Evolutionary conservation across 2,888 invertebrate species (phyloP).

Genomic region (Hartigia nigra): DNA sequence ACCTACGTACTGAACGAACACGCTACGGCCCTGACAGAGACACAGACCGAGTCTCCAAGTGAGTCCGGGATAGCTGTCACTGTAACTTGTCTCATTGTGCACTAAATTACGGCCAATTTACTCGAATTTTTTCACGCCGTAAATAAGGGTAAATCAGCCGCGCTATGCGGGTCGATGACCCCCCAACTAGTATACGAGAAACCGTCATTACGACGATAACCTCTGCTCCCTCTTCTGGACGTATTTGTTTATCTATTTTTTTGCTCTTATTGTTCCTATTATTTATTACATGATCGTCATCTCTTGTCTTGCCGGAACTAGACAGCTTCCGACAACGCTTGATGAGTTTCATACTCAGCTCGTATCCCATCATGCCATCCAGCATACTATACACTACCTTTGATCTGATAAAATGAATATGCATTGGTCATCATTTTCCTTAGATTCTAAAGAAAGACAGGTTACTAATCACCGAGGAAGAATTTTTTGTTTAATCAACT

Average conservation of each 20-base stretch:
- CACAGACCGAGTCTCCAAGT: not conserved
- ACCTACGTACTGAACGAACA: not conserved
- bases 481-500: not conserved
- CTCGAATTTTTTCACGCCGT: conserved; percentile 53
- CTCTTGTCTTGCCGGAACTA: not conserved
- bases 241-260: not conserved
- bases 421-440: not conserved
- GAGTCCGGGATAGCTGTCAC: conserved; percentile 13
- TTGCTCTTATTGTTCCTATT: not conserved
- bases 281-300: not conserved
- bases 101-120: conserved; percentile 58
- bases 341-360: not conserved
- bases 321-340: not conserved
- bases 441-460: too few relatives aligned
- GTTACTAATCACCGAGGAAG: not conserved
- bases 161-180: conserved; percentile 51
- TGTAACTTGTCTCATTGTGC: conserved; percentile 40
- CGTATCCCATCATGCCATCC: not conserved
- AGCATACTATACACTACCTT: not conserved
- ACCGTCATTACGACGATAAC: not conserved
- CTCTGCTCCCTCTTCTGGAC: not conserved
- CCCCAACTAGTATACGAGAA: conserved; percentile 17
- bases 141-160: conserved; percentile 58
- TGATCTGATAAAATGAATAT: not conserved
- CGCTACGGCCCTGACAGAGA: not conserved